Evolutionary conservation across 2,113 vertebrate species (phyloP), one percentile per base, ranked within the genome.

Genomic region (Labeo rohita): DNA sequence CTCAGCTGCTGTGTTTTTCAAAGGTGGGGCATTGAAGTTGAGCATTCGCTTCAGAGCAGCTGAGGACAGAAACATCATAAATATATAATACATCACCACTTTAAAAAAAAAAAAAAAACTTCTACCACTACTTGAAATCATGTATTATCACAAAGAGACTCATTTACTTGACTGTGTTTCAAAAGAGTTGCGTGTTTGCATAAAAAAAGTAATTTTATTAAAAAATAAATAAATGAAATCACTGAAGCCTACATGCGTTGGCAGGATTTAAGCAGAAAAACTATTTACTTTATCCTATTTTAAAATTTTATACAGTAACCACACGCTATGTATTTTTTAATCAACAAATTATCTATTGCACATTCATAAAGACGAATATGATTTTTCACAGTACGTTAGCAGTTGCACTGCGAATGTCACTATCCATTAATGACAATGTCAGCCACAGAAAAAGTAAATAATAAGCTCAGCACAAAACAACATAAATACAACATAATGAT

Each of bases 11-110:
- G 96, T 96, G 94, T 97, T 99, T 95, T 99, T 99, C 93, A 99
- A 91, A 90, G 96, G 95, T 91, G 97, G 96, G 89, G 96, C 94
- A 90, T 99, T 99, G 91, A 99, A 99, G 95, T 99, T 99, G 91
- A 99, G 91, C 98, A 99, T 99, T 79, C 97, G 96, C 92, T 96
- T 99, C 93, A 99, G 93, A 91, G 97, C 97, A 90, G 95, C 98
- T 99, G 90, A 52, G 93, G 92, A 92, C 83, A 43, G 92, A 91
- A 43, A 23, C 63, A 61, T 6, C 23, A 73, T 18, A 8, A 3
- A 39, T 3, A 43, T 43, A 63, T 10, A 6, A 43, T 59, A 54
- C 7, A 47, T 74, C 0, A 23, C 13, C 43, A 8, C 43, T 72
- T 72, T n/a, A n/a, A n/a, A n/a, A 28, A 28, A 28, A 28, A 28